Percentiles rank a stretch among this genome's conserved stretches.
These are phyloP conservation scores for Pseudorhiza aurosa DNA, from an alignment of 30 jellyfish, hydroid and myxozoan species.

Conservation along the genomic window DNA sequence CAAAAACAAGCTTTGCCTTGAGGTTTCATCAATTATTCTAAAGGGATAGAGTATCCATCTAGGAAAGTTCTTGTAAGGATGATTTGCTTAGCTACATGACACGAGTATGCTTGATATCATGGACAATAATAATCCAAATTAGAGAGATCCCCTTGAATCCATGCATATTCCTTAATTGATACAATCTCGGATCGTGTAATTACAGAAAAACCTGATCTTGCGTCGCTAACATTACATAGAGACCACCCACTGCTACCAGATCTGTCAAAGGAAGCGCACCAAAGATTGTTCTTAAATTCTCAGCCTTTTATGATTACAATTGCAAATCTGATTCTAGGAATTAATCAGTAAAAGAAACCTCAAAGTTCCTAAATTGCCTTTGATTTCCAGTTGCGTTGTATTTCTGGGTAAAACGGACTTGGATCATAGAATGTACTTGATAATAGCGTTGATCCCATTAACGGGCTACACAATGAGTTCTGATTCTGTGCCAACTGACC, in stretches of 20 bases:
- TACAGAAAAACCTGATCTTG: conserved; percentile 24
- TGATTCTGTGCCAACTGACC: neutral
- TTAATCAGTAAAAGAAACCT: conserved; percentile 38
- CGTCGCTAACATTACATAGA: conserved; percentile 39
- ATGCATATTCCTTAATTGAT: conserved; percentile 46
- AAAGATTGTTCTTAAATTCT: conserved; percentile 5
- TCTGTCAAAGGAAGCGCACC: conserved; percentile 39
- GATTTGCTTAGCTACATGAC: conserved; percentile 33
- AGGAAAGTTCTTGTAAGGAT: neutral
- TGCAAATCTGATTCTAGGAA: conserved; percentile 47
- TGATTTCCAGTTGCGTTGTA: conserved; percentile 10
- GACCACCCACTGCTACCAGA: conserved; percentile 46
- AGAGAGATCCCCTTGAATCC: conserved; percentile 33
- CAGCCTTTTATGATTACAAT: conserved; percentile 21
- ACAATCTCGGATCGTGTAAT: conserved; percentile 36
- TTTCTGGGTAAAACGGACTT: conserved; percentile 17
- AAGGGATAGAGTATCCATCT: conserved; percentile 22
- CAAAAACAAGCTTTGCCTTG: conserved; percentile 1
- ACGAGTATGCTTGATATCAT: conserved; percentile 5
- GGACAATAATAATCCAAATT: conserved; percentile 43
- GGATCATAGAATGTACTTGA: conserved; percentile 9
- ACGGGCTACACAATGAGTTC: neutral
- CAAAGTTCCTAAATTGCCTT: conserved; percentile 28
- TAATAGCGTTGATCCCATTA: conserved; percentile 8
- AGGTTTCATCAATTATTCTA: conserved; percentile 41